Percentiles rank a stretch among this genome's conserved stretches.
These are phyloP conservation scores for Myiotriccus ornatus DNA, from an alignment of 2,797 vertebrate genomes.

Conservation along the genomic window DNA sequence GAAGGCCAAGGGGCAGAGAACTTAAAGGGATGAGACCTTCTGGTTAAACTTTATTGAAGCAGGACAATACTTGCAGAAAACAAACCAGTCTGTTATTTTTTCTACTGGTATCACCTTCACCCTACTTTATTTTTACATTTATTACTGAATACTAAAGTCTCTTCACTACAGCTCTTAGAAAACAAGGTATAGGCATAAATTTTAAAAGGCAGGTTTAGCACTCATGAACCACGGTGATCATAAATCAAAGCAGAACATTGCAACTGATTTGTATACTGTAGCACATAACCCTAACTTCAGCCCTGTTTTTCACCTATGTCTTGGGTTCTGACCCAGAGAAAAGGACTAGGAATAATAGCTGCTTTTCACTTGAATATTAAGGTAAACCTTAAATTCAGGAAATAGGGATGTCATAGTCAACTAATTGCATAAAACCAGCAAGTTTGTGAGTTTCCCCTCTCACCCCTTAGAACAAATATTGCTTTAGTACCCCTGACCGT, in stretches of 20 bases:
- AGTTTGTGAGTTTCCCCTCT: not conserved
- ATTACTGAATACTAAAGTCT: not conserved
- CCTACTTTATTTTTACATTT: not conserved
- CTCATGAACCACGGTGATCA: not conserved
- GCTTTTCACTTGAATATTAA: not conserved
- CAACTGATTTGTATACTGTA: not conserved
- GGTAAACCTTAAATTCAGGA: not conserved
- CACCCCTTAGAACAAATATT: rapidly evolving
- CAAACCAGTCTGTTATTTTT: not conserved
- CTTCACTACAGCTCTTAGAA: not conserved
- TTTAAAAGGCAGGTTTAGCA: conserved; percentile 1
- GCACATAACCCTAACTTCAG: not conserved
- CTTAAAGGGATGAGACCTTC: not conserved
- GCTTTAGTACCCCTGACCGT: not conserved
- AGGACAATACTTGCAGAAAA: not conserved
- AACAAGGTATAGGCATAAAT: not conserved
- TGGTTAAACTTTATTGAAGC: not conserved
- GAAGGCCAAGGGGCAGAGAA: not conserved
- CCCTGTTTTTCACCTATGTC: not conserved
- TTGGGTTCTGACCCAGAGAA: not conserved
- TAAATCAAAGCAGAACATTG: not conserved
- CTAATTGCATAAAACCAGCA: not conserved
- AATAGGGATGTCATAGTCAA: not conserved
- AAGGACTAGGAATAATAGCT: not conserved
- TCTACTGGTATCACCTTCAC: not conserved